phyloP scores from a whole-genome alignment of 2,888 invertebrate species.

The Melolontha melolontha region DNA sequence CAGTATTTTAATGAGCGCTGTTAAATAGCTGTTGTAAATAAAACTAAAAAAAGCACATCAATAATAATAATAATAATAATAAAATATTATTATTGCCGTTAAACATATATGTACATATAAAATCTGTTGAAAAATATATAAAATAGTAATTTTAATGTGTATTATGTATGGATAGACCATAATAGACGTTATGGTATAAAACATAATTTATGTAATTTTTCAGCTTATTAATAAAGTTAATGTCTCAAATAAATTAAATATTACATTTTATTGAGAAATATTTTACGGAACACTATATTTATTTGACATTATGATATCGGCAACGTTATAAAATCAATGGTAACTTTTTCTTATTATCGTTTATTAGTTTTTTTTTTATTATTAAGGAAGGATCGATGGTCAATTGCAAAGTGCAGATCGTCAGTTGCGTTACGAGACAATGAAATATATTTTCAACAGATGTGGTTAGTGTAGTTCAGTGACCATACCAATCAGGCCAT shows the following conservation, averaged over 20 bases:
- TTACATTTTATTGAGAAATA: slow-evolving; percentile 1
- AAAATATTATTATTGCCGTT: too few relatives aligned
- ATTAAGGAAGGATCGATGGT: slow-evolving; percentile 13
- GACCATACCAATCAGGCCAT: slow-evolving; percentile 27
- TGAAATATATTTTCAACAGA: slow-evolving; percentile 33
- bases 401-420: slow-evolving; percentile 21
- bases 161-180: too few relatives aligned
- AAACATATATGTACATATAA: too few relatives aligned
- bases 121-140: too few relatives aligned
- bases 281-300: background rate
- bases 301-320: slow-evolving; percentile 5
- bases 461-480: slow-evolving; percentile 30
- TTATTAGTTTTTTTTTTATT: background rate
- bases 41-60: too few relatives aligned
- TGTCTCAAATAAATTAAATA: background rate
- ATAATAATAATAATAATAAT: too few relatives aligned
- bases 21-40: too few relatives aligned
- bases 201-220: slow-evolving; percentile 5
- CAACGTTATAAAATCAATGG: background rate
- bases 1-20: too few relatives aligned
- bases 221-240: slow-evolving; percentile 1
- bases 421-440: slow-evolving; percentile 21
- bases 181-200: too few relatives aligned
- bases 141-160: too few relatives aligned
- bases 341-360: slow-evolving; percentile 1